Evolutionary conservation across 2,888 invertebrate species (phyloP), one percentile per base, ranked within the genome.

Genomic region (Cactoblastis cactorum): DNA sequence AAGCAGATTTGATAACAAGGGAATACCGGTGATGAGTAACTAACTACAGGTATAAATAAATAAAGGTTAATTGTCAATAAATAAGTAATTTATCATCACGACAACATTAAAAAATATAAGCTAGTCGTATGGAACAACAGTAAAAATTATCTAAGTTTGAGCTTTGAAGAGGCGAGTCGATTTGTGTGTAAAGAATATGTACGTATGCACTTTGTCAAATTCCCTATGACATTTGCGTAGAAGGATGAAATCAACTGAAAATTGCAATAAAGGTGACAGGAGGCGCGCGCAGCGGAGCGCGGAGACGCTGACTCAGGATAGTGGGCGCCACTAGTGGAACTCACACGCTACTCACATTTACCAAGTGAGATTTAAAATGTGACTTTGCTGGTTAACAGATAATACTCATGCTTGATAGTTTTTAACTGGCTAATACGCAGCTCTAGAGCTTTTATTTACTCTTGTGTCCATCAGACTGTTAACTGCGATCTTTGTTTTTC

Each of bases 241-340:
- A 77, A 75, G 78, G 80, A 84, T 81, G 84, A 84, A 85, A 85
- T 86, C 83, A 85, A 81, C 84, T 83, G 80, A 83, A 82, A 83
- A 82, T 82, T 53, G 80, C 77, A 78, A 80, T 74, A 83, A 83
- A 86, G 86, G 86, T 84, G 85, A 83, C 85, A 83, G 87, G 84
- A 87, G 87, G 78, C 77, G 74, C 73, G 82, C 71, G 84, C 81
- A 83, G 71, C 82, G 71, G 75, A 81, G 82, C 84, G 80, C 68
- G 72, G 67, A 73, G 71, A 56, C 64, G 84, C 85, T 85, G 86
- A 83, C 74, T 83, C 83, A 83, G 83, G 77, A 71, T 65, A 63
- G 63, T 62, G 62, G 8, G 59, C 63, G 43, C 65, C 80, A 84
- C 59, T 59, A 62, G 2, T 35, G 56, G 33, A 67, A 71, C 78